Evolutionary conservation across 2,888 invertebrate genomes (phyloP).

Genomic region (Coenonympha glycerion): DNA sequence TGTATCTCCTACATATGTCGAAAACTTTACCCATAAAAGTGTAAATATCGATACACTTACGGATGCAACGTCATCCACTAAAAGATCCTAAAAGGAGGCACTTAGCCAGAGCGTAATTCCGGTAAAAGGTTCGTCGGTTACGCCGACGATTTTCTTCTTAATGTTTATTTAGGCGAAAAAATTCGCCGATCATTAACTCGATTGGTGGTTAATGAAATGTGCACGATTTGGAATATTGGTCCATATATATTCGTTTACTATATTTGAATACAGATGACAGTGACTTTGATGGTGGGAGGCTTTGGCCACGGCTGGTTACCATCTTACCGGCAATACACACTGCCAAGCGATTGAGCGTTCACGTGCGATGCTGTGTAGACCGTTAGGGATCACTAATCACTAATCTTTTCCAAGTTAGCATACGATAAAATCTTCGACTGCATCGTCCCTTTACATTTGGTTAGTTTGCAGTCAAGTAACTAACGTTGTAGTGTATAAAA

Average conservation of each 20-base stretch:
- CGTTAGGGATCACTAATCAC: too few species aligned
- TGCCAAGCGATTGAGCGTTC: too few species aligned
- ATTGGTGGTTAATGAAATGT: constrained; percentile 64
- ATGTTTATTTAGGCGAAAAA: constrained; percentile 72
- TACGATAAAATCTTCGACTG: too few species aligned
- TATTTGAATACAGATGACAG: neutral
- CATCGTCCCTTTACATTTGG: too few species aligned
- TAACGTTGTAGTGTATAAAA: too few species aligned
- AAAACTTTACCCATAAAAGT: constrained; percentile 1
- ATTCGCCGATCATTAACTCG: constrained; percentile 62
- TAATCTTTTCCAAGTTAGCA: too few species aligned
- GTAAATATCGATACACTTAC: constrained; percentile 16
- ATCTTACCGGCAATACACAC: too few species aligned
- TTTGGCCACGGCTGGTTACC: too few species aligned
- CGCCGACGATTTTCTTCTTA: constrained; percentile 58
- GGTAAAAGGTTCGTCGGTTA: constrained; percentile 60
- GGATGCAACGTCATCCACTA: constrained; percentile 25
- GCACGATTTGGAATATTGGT: constrained; percentile 52
- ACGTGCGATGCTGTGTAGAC: too few species aligned
- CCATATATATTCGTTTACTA: neutral
- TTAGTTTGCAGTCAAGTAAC: too few species aligned
- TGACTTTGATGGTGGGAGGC: neutral
- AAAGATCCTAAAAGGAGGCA: constrained; percentile 46
- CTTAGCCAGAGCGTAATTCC: constrained; percentile 64
- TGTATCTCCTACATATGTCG: neutral